These are phyloP conservation scores for Hyposoter didymator DNA, from an alignment of 2,888 invertebrate genomes.

Conservation along the genomic window DNA sequence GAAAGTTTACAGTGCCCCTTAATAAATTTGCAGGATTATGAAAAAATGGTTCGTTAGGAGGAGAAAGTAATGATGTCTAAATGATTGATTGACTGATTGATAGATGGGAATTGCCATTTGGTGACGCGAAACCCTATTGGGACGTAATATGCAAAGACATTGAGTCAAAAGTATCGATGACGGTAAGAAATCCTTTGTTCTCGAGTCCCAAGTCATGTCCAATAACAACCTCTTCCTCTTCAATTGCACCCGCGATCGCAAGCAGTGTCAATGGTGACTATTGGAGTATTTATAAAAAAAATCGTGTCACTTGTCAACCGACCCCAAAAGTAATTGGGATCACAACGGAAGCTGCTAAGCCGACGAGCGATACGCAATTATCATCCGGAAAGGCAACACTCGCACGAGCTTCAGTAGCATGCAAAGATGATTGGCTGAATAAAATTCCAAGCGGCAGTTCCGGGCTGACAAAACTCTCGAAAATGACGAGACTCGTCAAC, in stretches of 20 bases:
- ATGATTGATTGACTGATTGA: background rate
- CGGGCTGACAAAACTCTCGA: slow-evolving; percentile 58
- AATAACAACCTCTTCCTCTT: slow-evolving; percentile 42
- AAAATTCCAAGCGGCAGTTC: background rate
- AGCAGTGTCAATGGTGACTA: slow-evolving; percentile 50
- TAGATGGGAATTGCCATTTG: slow-evolving; percentile 77
- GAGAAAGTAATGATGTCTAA: background rate
- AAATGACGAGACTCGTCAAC: slow-evolving; percentile 67
- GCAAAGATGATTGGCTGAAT: background rate
- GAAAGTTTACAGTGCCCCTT: background rate
- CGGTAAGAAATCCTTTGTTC: slow-evolving; percentile 76
- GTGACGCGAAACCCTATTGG: slow-evolving; percentile 76
- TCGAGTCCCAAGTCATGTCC: slow-evolving; percentile 53
- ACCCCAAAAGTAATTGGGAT: slow-evolving; percentile 66
- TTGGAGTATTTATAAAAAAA: slow-evolving; percentile 39
- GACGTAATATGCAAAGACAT: slow-evolving; percentile 73
- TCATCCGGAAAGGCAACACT: slow-evolving; percentile 5
- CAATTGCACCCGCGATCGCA: slow-evolving; percentile 37
- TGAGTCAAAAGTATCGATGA: slow-evolving; percentile 71
- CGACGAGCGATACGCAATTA: background rate
- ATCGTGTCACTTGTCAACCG: slow-evolving; percentile 56
- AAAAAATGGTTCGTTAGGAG: background rate
- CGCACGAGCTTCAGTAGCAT: slow-evolving; percentile 13
- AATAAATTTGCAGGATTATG: background rate
- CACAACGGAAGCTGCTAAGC: slow-evolving; percentile 54